Percentiles rank a stretch among this genome's conserved stretches.
Evolutionary conservation across 2,888 invertebrate genomes (phyloP).

Genomic region (Papilio demoleus): DNA sequence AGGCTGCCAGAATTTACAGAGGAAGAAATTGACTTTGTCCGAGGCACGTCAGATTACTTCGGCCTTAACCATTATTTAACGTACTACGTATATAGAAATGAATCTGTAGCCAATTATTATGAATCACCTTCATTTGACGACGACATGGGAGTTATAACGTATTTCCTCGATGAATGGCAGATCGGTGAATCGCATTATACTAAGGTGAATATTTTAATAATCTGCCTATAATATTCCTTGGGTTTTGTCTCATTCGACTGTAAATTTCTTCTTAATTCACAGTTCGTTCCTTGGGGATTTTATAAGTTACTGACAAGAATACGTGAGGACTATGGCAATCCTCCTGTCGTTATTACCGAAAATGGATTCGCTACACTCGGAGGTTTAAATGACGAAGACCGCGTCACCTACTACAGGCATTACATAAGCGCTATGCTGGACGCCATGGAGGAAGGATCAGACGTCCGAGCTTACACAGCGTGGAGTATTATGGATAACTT

Average conservation of each 20-base stretch:
- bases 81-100: slow-evolving; percentile 49
- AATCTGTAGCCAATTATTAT: slow-evolving; percentile 41
- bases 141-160: slow-evolving; percentile 43
- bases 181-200: slow-evolving; percentile 42
- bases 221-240: neutral
- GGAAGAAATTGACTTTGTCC: slow-evolving; percentile 58
- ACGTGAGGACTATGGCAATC: slow-evolving; percentile 74
- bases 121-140: slow-evolving; percentile 45
- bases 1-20: slow-evolving; percentile 77
- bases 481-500: slow-evolving; percentile 21
- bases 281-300: slow-evolving; percentile 82
- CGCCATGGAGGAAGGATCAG: slow-evolving; percentile 2
- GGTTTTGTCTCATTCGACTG: no score
- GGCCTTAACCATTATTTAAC: slow-evolving; percentile 87
- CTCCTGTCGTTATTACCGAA: slow-evolving; percentile 81
- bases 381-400: slow-evolving; percentile 67
- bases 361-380: slow-evolving; percentile 70
- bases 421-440: slow-evolving; percentile 69
- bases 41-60: slow-evolving; percentile 55
- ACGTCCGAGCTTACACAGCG: slow-evolving; percentile 4
- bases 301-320: slow-evolving; percentile 78
- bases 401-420: slow-evolving; percentile 62
- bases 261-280: no score
- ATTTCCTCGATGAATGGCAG: slow-evolving; percentile 44
- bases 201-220: slow-evolving; percentile 41